Conservation (phyloP, 2,888 invertebrate genomes). For the Asteroscopus sphinx region DNA sequence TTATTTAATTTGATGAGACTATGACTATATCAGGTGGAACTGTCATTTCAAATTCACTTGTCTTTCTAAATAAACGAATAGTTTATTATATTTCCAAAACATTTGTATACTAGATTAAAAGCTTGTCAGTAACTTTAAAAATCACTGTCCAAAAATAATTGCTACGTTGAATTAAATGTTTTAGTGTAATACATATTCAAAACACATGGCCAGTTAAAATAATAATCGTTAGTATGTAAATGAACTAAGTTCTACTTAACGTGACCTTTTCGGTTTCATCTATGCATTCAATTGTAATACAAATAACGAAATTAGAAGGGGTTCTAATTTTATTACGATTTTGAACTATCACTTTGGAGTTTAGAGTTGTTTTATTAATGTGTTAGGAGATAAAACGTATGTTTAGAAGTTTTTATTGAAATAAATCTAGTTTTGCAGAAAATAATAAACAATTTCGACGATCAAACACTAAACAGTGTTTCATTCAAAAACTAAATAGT, state of each 20-base stretch:
- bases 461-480: neutral
- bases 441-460: neutral
- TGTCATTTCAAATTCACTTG: too few species aligned
- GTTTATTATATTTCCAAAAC: neutral
- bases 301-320: constrained; percentile 38
- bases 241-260: constrained; percentile 34
- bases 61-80: too few species aligned
- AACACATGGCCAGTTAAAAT: constrained; percentile 36
- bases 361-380: constrained; percentile 18
- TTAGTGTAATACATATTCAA: constrained; percentile 37
- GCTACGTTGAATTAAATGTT: constrained; percentile 40
- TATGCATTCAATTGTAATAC: constrained; percentile 40
- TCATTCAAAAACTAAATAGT: too few species aligned
- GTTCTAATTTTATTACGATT: constrained; percentile 31
- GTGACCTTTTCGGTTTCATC: constrained; percentile 30
- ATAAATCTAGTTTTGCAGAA: constrained; percentile 3
- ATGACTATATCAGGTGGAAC: too few species aligned
- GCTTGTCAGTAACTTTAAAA: constrained; percentile 17
- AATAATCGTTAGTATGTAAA: constrained; percentile 55
- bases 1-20: too few species aligned
- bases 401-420: neutral
- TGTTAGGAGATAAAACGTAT: constrained; percentile 16
- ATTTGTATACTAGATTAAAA: constrained; percentile 6
- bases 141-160: constrained; percentile 26
- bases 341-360: constrained; percentile 21